Base-by-base conservation (phyloP, 2,888 invertebrate species). In the Brachypterus glaber region DNA sequence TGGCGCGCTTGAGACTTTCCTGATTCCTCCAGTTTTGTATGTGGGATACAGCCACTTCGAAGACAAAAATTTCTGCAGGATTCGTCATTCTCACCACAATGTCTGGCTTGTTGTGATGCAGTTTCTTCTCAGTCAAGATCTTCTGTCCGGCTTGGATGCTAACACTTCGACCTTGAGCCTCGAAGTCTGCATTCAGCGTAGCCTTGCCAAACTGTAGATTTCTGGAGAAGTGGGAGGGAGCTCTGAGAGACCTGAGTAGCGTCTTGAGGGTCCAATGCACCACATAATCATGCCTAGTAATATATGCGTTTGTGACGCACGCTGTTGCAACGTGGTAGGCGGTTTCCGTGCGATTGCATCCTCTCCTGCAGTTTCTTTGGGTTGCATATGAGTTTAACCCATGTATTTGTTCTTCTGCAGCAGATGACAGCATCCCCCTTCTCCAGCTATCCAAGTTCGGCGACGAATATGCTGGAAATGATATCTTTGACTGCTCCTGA, bases 321-420 rank as follows among this genome's bases (percentile, higher is more conserved):
- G n/a, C n/a, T n/a, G n/a, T n/a, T n/a, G n/a, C n/a, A n/a, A n/a
- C n/a, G n/a, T n/a, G n/a, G n/a, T n/a, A n/a, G n/a, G n/a, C n/a
- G n/a, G n/a, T n/a, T n/a, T n/a, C n/a, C n/a, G n/a, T n/a, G n/a
- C n/a, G n/a, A n/a, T n/a, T n/a, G n/a, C n/a, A n/a, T n/a, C n/a
- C n/a, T n/a, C n/a, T n/a, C 35, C n/a, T n/a, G n/a, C n/a, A n/a
- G n/a, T n/a, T n/a, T n/a, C n/a, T n/a, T n/a, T n/a, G n/a, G n/a
- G n/a, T n/a, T n/a, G n/a, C n/a, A n/a, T n/a, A n/a, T n/a, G n/a
- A n/a, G n/a, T n/a, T n/a, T n/a, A n/a, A n/a, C n/a, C n/a, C n/a
- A n/a, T n/a, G n/a, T n/a, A n/a, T n/a, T n/a, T n/a, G 41, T 21
- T 52, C 50, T 38, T 52, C 50, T 2, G 46, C 35, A 2, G 48